Evolutionary conservation across 2,113 vertebrate species (phyloP), one percentile per base, ranked within the genome.

Genomic region (Arvicanthis niloticus): DNA sequence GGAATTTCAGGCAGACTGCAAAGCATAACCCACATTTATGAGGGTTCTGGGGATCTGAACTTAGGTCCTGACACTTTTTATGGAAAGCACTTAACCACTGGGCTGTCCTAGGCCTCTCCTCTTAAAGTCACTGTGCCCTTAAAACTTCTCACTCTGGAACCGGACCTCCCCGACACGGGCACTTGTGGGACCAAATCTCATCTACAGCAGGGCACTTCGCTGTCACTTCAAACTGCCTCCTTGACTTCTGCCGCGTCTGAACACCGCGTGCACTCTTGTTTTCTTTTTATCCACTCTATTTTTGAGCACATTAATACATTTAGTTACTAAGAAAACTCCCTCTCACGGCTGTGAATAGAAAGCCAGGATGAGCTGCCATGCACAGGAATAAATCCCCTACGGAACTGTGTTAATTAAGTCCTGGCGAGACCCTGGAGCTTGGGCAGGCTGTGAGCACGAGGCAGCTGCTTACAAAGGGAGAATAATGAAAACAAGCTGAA

Each of bases 381-480:
- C 45, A 29, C 81, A 68, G 93, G 91, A 95, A 96, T 95, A 97
- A 97, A 88, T 81, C 95, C 92, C n/a, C 26, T 48, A 70, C 72
- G 21, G 75, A 94, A 92, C 91, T 24, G 85, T 95, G 93, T 82
- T 97, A 96, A 97, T 97, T 94, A 96, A 92, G 95, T 95, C 89
- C 96, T 94, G 97, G 96, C 40, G 72, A 78, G 91, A 93, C 91
- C 89, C 91, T 91, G 65, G 31, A 34, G 88, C 96, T 80, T 93
- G 78, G 95, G 96, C 92, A 81, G 88, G 21, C 62, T 29, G 2
- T 17, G 85, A n/a, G 40, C 19, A 7, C 7, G 76, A 92, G 70
- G 72, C 85, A 91, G 90, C 91, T 73, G 34, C 76, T 92, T 62
- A 78, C 60, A 77, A 90, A 72, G 34, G 93, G 78, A 82, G 67